Conservation (phyloP, 2,113 vertebrate genomes). For the Dipodomys merriami region DNA sequence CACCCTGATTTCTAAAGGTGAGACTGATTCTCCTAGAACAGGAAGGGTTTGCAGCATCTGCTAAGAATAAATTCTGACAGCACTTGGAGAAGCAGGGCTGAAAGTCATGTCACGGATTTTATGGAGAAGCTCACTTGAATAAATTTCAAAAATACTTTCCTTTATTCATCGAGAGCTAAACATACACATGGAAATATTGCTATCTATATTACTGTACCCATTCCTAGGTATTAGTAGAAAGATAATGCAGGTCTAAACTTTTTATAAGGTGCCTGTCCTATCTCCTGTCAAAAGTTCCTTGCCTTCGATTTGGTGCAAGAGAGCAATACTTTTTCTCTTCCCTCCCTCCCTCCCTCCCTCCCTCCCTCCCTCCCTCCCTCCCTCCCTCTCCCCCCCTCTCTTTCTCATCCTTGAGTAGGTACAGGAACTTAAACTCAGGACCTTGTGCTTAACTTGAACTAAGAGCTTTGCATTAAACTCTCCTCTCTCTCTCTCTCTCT, state of each 20-base stretch:
- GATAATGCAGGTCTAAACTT: neutral
- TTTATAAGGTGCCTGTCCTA: neutral
- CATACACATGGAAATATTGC: neutral
- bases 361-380: neutral
- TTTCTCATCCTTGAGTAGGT: slow-evolving; percentile 77
- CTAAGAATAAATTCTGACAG: neutral
- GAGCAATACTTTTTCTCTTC: neutral
- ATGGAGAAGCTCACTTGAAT: neutral
- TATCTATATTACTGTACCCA: neutral
- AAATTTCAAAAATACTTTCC: neutral
- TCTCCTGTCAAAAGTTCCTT: neutral
- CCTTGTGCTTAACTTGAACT: too few species aligned
- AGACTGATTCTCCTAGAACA: neutral
- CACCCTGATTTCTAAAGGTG: neutral
- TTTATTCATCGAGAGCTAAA: slow-evolving; percentile 67
- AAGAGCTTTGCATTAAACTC: too few species aligned
- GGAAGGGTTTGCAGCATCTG: neutral
- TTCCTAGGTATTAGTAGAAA: neutral
- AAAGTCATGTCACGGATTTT: neutral
- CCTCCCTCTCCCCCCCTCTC: slow-evolving; percentile 77
- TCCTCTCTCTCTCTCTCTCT: too few species aligned
- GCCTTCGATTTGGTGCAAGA: neutral
- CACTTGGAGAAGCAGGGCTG: neutral
- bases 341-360: too few species aligned
- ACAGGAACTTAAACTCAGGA: too few species aligned